These are phyloP conservation scores for Chelon labrosus DNA, from an alignment of 2,797 vertebrate species.

Conservation along the genomic window DNA sequence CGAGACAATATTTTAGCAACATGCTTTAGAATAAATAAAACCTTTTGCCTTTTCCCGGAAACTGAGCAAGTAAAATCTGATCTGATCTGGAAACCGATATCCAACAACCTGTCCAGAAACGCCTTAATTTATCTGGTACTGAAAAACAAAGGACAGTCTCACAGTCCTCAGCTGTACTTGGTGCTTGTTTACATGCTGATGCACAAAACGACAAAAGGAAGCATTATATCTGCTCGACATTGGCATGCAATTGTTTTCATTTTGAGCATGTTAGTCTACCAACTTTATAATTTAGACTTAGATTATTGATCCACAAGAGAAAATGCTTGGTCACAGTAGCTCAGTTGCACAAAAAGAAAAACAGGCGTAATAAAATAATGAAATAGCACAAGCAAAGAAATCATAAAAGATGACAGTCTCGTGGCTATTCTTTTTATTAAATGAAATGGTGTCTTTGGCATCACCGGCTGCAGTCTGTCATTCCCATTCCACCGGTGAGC, in stretches of 20 bases:
- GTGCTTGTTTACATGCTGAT: not conserved
- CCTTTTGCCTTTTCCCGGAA: no score
- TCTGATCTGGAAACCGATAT: no score
- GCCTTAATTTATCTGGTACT: not conserved
- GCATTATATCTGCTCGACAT: not conserved
- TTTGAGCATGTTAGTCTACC: not conserved
- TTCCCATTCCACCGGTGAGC: not conserved
- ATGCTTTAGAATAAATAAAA: no score
- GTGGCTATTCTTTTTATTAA: not conserved
- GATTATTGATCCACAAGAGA: no score
- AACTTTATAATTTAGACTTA: no score
- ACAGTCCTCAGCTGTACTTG: not conserved
- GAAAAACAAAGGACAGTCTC: not conserved
- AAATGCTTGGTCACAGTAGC: no score
- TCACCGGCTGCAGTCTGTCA: not conserved
- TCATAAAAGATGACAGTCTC: constrained; percentile 30
- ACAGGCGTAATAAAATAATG: no score
- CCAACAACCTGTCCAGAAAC: no score
- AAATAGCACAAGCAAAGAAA: no score
- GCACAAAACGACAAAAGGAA: not conserved
- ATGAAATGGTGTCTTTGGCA: not conserved
- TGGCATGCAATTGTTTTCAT: not conserved
- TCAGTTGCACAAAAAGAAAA: no score
- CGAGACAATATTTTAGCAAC: no score
- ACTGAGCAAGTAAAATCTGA: no score